Evolutionary conservation across 2,113 vertebrate genomes (phyloP), one percentile per base, ranked within the genome.

Genomic region (Corythaeola cristata): DNA sequence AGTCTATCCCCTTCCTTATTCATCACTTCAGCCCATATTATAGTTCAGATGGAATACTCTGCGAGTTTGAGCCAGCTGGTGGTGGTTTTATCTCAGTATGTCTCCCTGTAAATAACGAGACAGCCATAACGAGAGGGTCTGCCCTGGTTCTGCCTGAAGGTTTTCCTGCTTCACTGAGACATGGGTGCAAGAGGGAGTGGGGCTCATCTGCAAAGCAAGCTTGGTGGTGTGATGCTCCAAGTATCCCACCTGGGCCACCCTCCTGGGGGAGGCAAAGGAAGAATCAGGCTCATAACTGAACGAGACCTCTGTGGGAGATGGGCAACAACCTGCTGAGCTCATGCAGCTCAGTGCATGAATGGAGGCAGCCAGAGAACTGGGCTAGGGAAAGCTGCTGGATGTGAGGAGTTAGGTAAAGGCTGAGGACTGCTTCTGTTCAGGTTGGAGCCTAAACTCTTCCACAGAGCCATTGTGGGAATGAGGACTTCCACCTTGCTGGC

Each of bases 121-220:
- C 8, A 52, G 27, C 23, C 10, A 17, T 63, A 62, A 37, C 44
- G 22, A 33, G 33, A 47, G 37, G 6, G 11, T 60, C 69, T 68
- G n/a, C 52, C 24, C n/a, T 37, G 15, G 4, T 55, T 83, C 71
- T n/a, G 10, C 14, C 45, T 62, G 28, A 52, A 64, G 56, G 39
- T 78, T 91, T 79, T 55, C 45, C 58, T 52, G 75, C 67, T 79
- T 76, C 13, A 11, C 79, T 2, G 5, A 90, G 60, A 50, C 8
- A 6, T 1, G 1, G 35, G 58, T 32, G n/a, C 11, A 26, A 73
- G 33, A 60, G 8, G 21, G 59, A 66, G 15, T 0, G 0, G 9
- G 35, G 9, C 50, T 93, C 19, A 53, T 63, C 37, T 81, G 47
- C 69, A 58, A 56, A 58, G 41, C 78, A n/a, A 3, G 37, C 28